These are phyloP conservation scores for Parazoanthus atlanticus DNA, from an alignment of 92 coral and sea anemone species.

Conservation along the genomic window DNA sequence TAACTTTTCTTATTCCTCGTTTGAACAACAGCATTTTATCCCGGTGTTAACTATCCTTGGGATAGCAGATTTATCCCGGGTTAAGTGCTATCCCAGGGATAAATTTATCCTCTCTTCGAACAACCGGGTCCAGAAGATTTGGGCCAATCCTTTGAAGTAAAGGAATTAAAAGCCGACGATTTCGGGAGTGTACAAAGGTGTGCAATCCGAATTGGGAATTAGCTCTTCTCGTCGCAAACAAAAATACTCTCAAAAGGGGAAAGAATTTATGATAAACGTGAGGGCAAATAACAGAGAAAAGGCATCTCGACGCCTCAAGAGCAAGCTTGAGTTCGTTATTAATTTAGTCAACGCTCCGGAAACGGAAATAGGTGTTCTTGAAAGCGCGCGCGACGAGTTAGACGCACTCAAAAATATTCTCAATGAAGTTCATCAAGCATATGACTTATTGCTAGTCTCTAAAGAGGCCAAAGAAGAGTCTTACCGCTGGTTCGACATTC, in stretches of 20 bases:
- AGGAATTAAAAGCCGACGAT: neutral
- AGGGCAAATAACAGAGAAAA: conserved; percentile 20
- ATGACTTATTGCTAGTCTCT: neutral
- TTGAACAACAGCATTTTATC: too few relatives aligned
- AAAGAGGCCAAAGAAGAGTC: neutral
- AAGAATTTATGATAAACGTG: neutral
- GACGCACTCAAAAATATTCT: neutral
- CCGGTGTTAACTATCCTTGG: too few relatives aligned
- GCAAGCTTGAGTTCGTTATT: neutral
- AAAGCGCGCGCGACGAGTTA: neutral
- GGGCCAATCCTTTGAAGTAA: neutral
- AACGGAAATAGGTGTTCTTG: neutral
- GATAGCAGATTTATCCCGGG: too few relatives aligned
- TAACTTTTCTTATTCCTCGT: too few relatives aligned
- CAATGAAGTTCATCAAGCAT: conserved; percentile 20
- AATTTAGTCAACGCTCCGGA: neutral
- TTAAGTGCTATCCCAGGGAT: too few relatives aligned
- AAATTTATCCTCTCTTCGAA: too few relatives aligned
- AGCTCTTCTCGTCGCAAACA: neutral
- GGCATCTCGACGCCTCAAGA: neutral
- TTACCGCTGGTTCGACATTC: conserved; percentile 20
- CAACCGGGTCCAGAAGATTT: conserved; percentile 22
- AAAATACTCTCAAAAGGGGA: conserved; percentile 32
- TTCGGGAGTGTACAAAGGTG: too few relatives aligned
- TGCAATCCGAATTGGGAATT: neutral